phyloP scores from a whole-genome alignment of 2,888 invertebrate species.

The Choreutis nemorana region DNA sequence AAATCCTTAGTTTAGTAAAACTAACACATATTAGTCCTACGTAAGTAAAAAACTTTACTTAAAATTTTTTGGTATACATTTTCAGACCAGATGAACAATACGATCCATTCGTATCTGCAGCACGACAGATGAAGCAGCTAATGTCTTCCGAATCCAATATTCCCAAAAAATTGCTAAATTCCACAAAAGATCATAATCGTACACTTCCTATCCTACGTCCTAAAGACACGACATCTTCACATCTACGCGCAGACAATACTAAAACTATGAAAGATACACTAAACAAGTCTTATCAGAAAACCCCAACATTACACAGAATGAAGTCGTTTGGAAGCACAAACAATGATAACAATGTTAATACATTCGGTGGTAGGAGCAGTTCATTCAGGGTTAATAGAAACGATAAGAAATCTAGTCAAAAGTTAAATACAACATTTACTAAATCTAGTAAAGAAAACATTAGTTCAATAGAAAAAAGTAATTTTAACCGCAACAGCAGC shows the following conservation, averaged over 20 bases:
- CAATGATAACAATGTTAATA: slow-evolving; percentile 33
- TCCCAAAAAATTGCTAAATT: slow-evolving; percentile 44
- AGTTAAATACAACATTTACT: slow-evolving; percentile 53
- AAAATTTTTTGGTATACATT: slow-evolving; percentile 12
- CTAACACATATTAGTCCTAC: not conserved
- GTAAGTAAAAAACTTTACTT: slow-evolving; percentile 1
- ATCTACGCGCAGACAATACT: slow-evolving; percentile 37
- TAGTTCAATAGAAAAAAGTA: slow-evolving; percentile 37
- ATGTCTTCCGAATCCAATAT: slow-evolving; percentile 72
- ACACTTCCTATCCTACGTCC: slow-evolving; percentile 51
- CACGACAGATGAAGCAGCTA: slow-evolving; percentile 83
- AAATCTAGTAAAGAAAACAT: slow-evolving; percentile 60
- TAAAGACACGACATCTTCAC: slow-evolving; percentile 40
- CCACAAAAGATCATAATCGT: slow-evolving; percentile 47
- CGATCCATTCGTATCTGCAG: slow-evolving; percentile 81
- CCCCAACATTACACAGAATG: slow-evolving; percentile 57
- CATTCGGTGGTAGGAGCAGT: slow-evolving; percentile 50
- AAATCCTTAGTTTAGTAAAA: slow-evolving; percentile 13
- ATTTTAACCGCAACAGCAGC: slow-evolving; percentile 44
- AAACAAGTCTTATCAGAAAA: slow-evolving; percentile 62
- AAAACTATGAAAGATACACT: slow-evolving; percentile 60
- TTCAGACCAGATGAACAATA: slow-evolving; percentile 67
- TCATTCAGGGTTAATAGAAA: slow-evolving; percentile 54
- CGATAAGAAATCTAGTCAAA: slow-evolving; percentile 50
- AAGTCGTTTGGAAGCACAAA: slow-evolving; percentile 56